These are phyloP conservation scores for Hoplias malabaricus DNA, from an alignment of 2,113 vertebrate genomes.

Conservation along the genomic window DNA sequence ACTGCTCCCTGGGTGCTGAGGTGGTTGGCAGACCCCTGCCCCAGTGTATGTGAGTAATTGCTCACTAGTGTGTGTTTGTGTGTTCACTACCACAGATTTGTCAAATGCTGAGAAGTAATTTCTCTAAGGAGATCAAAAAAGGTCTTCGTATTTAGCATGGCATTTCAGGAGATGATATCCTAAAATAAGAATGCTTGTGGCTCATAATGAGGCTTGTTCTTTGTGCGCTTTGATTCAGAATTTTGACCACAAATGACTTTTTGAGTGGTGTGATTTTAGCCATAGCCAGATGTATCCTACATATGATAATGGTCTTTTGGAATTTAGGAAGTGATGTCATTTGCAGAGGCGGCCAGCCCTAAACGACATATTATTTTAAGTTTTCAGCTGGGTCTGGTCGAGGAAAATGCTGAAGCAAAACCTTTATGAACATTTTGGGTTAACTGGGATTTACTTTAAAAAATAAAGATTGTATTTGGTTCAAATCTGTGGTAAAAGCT, in stretches of 20 bases:
- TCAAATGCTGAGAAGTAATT: too few relatives aligned
- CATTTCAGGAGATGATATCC: neutral
- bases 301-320: conserved; percentile 59
- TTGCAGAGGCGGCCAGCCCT: conserved; percentile 49
- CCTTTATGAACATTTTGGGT: conserved; percentile 34
- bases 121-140: too few relatives aligned
- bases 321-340: conserved; percentile 68
- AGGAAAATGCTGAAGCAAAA: conserved; percentile 48
- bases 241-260: conserved; percentile 28
- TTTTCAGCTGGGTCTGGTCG: conserved; percentile 48
- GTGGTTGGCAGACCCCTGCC: too few relatives aligned
- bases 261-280: conserved; percentile 46
- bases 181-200: neutral
- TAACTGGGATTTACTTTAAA: conserved; percentile 34
- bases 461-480: conserved; percentile 38
- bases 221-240: neutral
- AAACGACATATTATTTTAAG: conserved; percentile 57
- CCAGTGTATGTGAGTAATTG: too few relatives aligned
- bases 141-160: too few relatives aligned
- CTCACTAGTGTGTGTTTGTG: too few relatives aligned
- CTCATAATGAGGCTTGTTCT: neutral
- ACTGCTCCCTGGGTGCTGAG: too few relatives aligned
- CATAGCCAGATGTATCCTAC: conserved; percentile 51
- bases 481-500: conserved; percentile 36
- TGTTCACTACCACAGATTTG: too few relatives aligned